Percentiles rank a stretch among this genome's conserved stretches.
These are phyloP conservation scores for Perizoma affinitatum DNA, from an alignment of 2,888 invertebrate species.

Conservation along the genomic window DNA sequence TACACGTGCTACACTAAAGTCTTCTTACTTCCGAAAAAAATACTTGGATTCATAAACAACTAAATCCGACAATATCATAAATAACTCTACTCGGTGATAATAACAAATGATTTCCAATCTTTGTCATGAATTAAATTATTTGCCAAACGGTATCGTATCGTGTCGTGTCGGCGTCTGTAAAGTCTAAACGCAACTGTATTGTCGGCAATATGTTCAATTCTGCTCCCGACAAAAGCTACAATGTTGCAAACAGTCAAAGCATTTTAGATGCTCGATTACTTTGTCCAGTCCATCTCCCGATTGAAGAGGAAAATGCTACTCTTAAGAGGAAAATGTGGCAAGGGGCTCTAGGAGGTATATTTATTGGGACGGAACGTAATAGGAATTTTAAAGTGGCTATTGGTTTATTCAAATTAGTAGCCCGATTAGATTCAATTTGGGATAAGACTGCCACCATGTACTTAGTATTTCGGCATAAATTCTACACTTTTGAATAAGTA, in stretches of 20 bases:
- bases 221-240: slow-evolving; percentile 7
- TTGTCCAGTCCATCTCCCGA: slow-evolving; percentile 14
- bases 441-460: slow-evolving; percentile 7
- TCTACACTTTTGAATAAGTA: slow-evolving; percentile 2
- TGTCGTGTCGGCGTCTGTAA: slow-evolving; percentile 1
- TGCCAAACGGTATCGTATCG: background rate
- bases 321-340: background rate
- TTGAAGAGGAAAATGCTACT: slow-evolving; percentile 1
- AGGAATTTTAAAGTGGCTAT: slow-evolving; percentile 22
- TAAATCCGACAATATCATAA: too few species aligned
- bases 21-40: too few species aligned
- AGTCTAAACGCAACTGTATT: slow-evolving; percentile 1
- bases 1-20: too few species aligned
- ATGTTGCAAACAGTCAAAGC: slow-evolving; percentile 4
- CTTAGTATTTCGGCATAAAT: slow-evolving; percentile 2
- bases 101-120: too few species aligned
- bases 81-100: too few species aligned
- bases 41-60: too few species aligned
- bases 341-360: background rate
- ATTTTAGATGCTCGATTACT: slow-evolving; percentile 11
- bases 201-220: slow-evolving; percentile 11
- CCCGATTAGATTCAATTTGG: slow-evolving; percentile 15
- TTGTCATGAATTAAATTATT: too few species aligned
- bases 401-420: slow-evolving; percentile 21
- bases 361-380: slow-evolving; percentile 8